These are phyloP conservation scores for Cephus cinctus DNA, from an alignment of 1,140 invertebrate genomes.

Conservation along the genomic window DNA sequence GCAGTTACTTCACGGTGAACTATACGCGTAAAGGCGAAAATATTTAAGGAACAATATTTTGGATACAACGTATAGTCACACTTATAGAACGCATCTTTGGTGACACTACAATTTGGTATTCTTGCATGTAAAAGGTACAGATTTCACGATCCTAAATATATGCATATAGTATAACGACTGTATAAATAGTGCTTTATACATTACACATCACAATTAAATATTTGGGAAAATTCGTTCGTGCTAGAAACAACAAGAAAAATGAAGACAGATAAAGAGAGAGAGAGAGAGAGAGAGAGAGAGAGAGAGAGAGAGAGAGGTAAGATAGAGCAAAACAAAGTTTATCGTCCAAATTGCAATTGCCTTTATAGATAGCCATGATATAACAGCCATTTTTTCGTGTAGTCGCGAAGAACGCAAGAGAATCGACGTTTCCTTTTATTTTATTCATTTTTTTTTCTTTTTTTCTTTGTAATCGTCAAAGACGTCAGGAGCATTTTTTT, in stretches of 20 bases:
- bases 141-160: constrained; percentile 14
- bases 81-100: constrained; percentile 39
- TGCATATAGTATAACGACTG: constrained; percentile 12
- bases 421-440: no score
- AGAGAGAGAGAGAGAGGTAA: not conserved
- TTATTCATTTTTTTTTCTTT: no score
- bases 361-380: constrained; percentile 38
- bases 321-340: not conserved
- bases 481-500: no score
- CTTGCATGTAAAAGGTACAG: constrained; percentile 34
- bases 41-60: constrained; percentile 50
- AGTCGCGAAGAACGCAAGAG: not conserved
- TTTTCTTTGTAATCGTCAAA: no score
- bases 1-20: constrained; percentile 26
- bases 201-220: constrained; percentile 24
- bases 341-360: constrained; percentile 16
- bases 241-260: constrained; percentile 23
- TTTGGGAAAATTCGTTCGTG: constrained; percentile 9
- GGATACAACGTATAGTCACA: constrained; percentile 43
- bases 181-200: constrained; percentile 19
- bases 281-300: not conserved
- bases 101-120: constrained; percentile 48
- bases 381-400: constrained; percentile 34
- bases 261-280: constrained; percentile 14
- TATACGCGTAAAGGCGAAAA: constrained; percentile 45